These are phyloP conservation scores for Setipinna tenuifilis DNA, from an alignment of 2,797 vertebrate species.

Conservation along the genomic window DNA sequence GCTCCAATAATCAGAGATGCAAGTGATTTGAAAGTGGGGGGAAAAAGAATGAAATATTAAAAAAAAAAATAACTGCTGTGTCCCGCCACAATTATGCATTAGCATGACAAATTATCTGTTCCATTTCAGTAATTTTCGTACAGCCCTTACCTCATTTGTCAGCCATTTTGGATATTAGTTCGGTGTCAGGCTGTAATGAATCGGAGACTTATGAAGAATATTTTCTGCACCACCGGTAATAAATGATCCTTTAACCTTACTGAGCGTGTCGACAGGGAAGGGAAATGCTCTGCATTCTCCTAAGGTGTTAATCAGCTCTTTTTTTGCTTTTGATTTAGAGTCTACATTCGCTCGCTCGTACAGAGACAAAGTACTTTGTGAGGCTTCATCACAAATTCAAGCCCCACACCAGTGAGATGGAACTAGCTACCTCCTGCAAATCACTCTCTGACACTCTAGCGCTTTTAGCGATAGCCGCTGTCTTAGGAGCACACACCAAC, in stretches of 20 bases:
- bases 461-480: not conserved
- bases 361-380: not conserved
- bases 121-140: slow-evolving; percentile 72
- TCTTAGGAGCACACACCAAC: not conserved
- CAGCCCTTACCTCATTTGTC: slow-evolving; percentile 68
- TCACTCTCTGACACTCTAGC: slow-evolving; percentile 5
- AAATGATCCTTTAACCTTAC: slow-evolving; percentile 60
- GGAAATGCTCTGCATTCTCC: slow-evolving; percentile 32
- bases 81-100: slow-evolving; percentile 55
- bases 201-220: slow-evolving; percentile 61
- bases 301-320: slow-evolving; percentile 55
- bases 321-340: slow-evolving; percentile 61
- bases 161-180: slow-evolving; percentile 64
- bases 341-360: slow-evolving; percentile 31
- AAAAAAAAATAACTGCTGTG: slow-evolving; percentile 46
- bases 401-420: not conserved
- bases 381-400: slow-evolving; percentile 6
- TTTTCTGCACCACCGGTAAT: slow-evolving; percentile 59
- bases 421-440: not conserved
- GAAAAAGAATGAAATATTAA: slow-evolving; percentile 40
- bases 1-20: slow-evolving; percentile 44
- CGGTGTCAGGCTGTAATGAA: slow-evolving; percentile 64
- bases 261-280: slow-evolving; percentile 54
- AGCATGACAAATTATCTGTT: slow-evolving; percentile 68
- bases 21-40: slow-evolving; percentile 35